phyloP scores from a whole-genome alignment of 1,140 invertebrate genomes.

The Drosophila mayri region DNA sequence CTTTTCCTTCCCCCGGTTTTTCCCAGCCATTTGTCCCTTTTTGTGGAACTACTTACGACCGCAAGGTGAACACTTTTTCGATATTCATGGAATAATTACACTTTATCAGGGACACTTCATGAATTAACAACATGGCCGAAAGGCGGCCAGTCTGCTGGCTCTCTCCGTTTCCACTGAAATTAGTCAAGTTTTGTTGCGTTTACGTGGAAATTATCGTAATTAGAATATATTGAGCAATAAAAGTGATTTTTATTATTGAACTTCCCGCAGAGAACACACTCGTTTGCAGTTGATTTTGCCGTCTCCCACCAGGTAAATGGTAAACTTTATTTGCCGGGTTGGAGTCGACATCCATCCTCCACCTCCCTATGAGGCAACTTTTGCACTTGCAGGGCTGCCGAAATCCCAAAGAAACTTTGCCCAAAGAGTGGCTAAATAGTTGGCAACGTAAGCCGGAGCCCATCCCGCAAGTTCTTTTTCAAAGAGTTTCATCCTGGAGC shows the following conservation, averaged over 20 bases:
- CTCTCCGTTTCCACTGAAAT: slow-evolving; percentile 39
- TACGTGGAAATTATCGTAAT: slow-evolving; percentile 78
- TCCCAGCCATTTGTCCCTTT: background rate
- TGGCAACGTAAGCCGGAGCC: slow-evolving; percentile 2
- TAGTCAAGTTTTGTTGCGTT: slow-evolving; percentile 80
- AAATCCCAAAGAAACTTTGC: slow-evolving; percentile 16
- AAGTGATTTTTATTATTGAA: slow-evolving; percentile 82
- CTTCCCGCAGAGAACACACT: slow-evolving; percentile 30
- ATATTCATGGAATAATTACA: slow-evolving; percentile 83
- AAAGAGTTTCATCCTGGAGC: slow-evolving; percentile 33
- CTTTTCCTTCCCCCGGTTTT: background rate
- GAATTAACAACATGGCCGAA: slow-evolving; percentile 64
- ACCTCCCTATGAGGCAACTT: slow-evolving; percentile 24
- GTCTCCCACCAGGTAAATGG: slow-evolving; percentile 30
- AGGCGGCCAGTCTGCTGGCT: background rate
- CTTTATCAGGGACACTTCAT: slow-evolving; percentile 75
- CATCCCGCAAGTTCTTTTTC: background rate
- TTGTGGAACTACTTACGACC: slow-evolving; percentile 30
- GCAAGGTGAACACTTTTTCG: slow-evolving; percentile 69
- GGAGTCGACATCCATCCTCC: background rate
- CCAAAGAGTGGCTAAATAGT: slow-evolving; percentile 19
- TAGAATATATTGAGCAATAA: slow-evolving; percentile 84
- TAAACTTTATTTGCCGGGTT: slow-evolving; percentile 11
- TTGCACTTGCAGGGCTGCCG: slow-evolving; percentile 28
- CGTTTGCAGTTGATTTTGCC: slow-evolving; percentile 40